Evolutionary conservation across 2,797 vertebrate genomes (phyloP), one percentile per base, ranked within the genome.

Genomic region (Danio choprae): DNA sequence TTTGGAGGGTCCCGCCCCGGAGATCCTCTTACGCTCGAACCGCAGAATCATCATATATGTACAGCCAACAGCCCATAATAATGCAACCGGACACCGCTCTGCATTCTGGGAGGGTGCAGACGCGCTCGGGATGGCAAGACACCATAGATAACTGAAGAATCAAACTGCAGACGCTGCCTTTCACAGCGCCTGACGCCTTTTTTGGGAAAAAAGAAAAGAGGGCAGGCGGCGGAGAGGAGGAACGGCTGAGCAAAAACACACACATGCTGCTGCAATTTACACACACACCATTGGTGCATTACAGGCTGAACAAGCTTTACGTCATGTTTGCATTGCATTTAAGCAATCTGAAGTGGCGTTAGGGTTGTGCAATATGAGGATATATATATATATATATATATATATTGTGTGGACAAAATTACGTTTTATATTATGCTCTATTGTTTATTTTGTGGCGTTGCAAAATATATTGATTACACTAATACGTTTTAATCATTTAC

Each of bases 21-120:
- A 77, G 91, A 92, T 92, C 91, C 74, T 70, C 88, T 94, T 92
- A 92, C 90, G 90, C 22, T 78, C 86, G 88, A 92, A 94, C 80
- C 89, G 90, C 91, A 91, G 91, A 93, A 89, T 93, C 92, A 94
- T 92, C 91, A 92, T 89, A 90, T 89, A 89, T 7, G 16, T 92
- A 92, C 91, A 93, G 92, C 87, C 88, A 92, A 93, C 89, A 92
- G 91, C 89, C 84, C 89, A 89, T 88, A 90, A 91, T 92, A 85
- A 87, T 89, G 91, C 92, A 93, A 95, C 89, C 90, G 76, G 92
- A 94, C 86, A 85, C 88, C 84, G 68, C 81, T 60, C 67, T 77
- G 91, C 89, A 94, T 94, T 93, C 91, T 89, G 90, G 88, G 91
- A 92, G 87, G 91, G 89, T 91, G 89, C 84, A 84, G 89, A 89